phyloP scores from a whole-genome alignment of 2,888 invertebrate species.

The Pyrocoelia pectoralis region DNA sequence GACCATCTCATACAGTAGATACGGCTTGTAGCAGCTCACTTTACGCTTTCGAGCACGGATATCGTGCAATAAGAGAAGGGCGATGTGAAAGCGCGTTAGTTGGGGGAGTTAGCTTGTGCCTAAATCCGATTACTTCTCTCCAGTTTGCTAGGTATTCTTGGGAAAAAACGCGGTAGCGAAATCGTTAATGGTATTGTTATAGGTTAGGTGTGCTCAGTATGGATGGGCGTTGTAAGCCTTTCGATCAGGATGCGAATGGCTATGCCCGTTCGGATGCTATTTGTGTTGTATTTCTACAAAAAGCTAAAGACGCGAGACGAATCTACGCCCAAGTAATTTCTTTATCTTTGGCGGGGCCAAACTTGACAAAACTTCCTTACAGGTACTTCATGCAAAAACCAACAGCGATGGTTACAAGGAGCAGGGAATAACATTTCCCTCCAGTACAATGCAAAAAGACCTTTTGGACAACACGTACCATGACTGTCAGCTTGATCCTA shows the following conservation, averaged over 20 bases:
- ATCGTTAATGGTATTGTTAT: neutral
- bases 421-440: constrained; percentile 57
- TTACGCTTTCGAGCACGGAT: constrained; percentile 87
- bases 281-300: constrained; percentile 76
- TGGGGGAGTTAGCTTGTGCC: constrained; percentile 84
- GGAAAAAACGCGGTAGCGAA: too few species aligned
- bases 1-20: constrained; percentile 88
- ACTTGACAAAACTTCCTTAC: neutral
- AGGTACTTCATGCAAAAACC: constrained; percentile 51
- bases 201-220: constrained; percentile 79
- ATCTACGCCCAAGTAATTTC: constrained; percentile 17
- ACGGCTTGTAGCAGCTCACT: constrained; percentile 96
- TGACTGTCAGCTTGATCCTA: constrained; percentile 77
- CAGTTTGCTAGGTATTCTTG: constrained; percentile 83
- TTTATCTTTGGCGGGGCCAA: too few species aligned
- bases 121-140: constrained; percentile 87
- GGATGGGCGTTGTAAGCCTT: constrained; percentile 89
- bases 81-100: constrained; percentile 90
- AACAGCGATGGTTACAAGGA: constrained; percentile 57
- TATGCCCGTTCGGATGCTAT: constrained; percentile 86
- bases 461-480: constrained; percentile 71
- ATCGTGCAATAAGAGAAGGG: constrained; percentile 77
- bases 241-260: constrained; percentile 84
- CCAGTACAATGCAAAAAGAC: constrained; percentile 65
- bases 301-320: constrained; percentile 60